These are phyloP conservation scores for Aldrovandia affinis DNA, from an alignment of 2,797 vertebrate species.

Conservation along the genomic window DNA sequence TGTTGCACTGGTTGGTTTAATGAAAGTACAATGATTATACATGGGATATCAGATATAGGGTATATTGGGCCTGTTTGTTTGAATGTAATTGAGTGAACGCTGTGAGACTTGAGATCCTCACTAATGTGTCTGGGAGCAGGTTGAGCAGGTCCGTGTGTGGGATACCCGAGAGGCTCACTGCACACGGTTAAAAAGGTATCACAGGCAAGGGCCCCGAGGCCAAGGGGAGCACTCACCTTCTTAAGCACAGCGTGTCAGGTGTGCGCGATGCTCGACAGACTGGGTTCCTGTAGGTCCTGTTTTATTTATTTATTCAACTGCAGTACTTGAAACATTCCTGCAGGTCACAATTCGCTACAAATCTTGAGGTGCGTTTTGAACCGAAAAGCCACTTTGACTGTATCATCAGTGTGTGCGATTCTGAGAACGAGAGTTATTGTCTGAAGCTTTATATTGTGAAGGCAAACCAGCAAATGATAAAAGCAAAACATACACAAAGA, in stretches of 20 bases:
- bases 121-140: neutral
- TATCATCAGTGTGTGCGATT: slow-evolving; percentile 5
- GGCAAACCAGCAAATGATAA: slow-evolving; percentile 14
- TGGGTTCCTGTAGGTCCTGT: neutral
- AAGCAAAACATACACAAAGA: slow-evolving; percentile 12
- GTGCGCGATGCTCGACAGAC: neutral
- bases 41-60: no score
- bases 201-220: neutral
- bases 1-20: neutral
- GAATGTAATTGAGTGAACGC: neutral
- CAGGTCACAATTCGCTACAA: neutral
- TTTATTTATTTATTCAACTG: neutral
- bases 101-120: neutral
- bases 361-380: neutral
- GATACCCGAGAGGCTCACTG: neutral
- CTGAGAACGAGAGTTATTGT: slow-evolving; percentile 3
- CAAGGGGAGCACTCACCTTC: neutral
- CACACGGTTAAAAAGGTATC: neutral
- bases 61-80: no score
- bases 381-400: neutral
- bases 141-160: neutral
- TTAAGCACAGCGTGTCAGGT: no score
- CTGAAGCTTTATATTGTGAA: neutral
- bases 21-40: neutral
- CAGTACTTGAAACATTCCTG: neutral